Evolutionary conservation across 1,140 invertebrate species (phyloP), one percentile per base, ranked within the genome.

Genomic region (Musca domestica): DNA sequence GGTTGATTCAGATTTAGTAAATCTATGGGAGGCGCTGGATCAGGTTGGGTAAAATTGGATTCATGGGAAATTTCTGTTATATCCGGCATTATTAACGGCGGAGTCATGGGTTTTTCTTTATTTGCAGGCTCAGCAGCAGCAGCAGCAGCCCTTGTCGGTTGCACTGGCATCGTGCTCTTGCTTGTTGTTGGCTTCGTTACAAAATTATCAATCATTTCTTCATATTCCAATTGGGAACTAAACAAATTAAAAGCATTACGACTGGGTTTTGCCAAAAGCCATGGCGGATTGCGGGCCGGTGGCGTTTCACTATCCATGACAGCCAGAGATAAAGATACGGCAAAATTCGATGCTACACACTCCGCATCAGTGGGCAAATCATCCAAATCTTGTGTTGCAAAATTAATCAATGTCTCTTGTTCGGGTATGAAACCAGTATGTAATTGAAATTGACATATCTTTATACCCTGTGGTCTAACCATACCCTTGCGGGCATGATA

Each of bases 391-490:
- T 86, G 86, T 71, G 89, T 92, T 25, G 87, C 87, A 71, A 93
- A 94, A 47, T 86, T 89, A 22, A 96, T 82, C 34, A 86, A 85
- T 58, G 88, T 91, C 71, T 92, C 90, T 69, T 88, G 88, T 69
- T 89, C 86, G 1, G 87, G 84, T 47, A 96, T 88, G 76, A 93
- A 96, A 25, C 94, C 95, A 19, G 94, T 94, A 77, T 96, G 91
- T 73, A 97, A 91, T 83, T 95, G 91, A 2, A 96, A 77, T 68
- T 95, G 90, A 25, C 94, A 90, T 71, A 97, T 94, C 80, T 93
- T 94, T 68, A 96, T 91, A 6, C 93, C 91, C 22, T 92, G 92
- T 10, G 91, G 86, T 74, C 92, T 90, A 49, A 92, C 92, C 71
- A 92, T 89, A 14, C 90, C 88, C 12, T 90, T 90, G 2, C 95